Conservation (phyloP, 2,888 invertebrate species). For the Chrysodeixis includens region DNA sequence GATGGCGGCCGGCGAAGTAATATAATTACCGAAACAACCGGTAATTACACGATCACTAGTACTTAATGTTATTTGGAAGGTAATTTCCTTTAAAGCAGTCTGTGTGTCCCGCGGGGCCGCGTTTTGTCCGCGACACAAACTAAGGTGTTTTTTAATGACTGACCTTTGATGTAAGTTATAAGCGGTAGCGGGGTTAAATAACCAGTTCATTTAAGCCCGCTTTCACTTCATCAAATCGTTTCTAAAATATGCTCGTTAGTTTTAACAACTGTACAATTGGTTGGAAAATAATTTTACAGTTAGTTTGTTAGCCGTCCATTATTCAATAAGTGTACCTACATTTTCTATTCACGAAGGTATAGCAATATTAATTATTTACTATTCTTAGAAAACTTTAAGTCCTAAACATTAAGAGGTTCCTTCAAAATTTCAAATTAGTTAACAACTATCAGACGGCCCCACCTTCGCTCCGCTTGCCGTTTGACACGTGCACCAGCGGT, state of each 20-base stretch:
- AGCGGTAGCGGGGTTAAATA: slow-evolving; percentile 36
- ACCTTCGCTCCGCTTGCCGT: slow-evolving; percentile 10
- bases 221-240: too few species aligned
- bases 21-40: slow-evolving; percentile 30
- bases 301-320: too few species aligned
- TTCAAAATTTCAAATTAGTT: too few species aligned
- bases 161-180: slow-evolving; percentile 34
- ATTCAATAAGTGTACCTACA: too few species aligned
- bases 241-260: too few species aligned
- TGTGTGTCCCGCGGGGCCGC: slow-evolving; percentile 53
- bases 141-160: slow-evolving; percentile 75
- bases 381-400: too few species aligned
- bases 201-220: too few species aligned
- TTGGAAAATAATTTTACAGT: too few species aligned
- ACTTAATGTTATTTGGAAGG: slow-evolving; percentile 62
- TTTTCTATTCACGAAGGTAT: too few species aligned
- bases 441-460: not conserved
- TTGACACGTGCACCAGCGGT: slow-evolving; percentile 19
- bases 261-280: too few species aligned
- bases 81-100: slow-evolving; percentile 61
- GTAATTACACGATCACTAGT: slow-evolving; percentile 30
- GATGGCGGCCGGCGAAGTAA: slow-evolving; percentile 15
- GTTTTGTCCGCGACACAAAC: slow-evolving; percentile 67
- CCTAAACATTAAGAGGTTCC: too few species aligned
- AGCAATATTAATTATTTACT: too few species aligned